Evolutionary conservation across 2,113 vertebrate genomes (phyloP).

Genomic region (Gila orcuttii): DNA sequence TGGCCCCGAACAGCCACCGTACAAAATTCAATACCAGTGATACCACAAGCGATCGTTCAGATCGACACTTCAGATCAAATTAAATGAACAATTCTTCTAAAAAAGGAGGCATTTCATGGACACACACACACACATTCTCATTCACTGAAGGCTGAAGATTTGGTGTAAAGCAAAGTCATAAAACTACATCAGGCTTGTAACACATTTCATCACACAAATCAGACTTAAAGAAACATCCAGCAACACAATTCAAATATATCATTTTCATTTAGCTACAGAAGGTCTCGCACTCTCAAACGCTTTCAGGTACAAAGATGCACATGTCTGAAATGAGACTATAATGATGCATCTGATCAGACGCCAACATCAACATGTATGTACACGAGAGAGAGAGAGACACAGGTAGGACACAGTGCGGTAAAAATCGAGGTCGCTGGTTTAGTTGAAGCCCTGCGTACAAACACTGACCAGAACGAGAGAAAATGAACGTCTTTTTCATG

Average conservation of each 20-base stretch:
- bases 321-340: conserved; percentile 21
- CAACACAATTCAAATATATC: neutral
- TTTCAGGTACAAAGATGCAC: neutral
- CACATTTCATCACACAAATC: conserved; percentile 39
- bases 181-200: conserved; percentile 64
- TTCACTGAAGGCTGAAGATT: conserved; percentile 64
- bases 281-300: neutral
- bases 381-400: conserved; percentile 2
- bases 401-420: conserved; percentile 12
- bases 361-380: conserved; percentile 21
- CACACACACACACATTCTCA: conserved; percentile 4
- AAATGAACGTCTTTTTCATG: neutral
- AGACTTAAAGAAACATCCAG: conserved; percentile 23
- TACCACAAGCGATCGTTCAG: conserved; percentile 23
- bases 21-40: conserved; percentile 52
- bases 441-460: conserved; percentile 36
- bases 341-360: conserved; percentile 32
- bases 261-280: neutral
- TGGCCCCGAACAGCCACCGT: conserved; percentile 46
- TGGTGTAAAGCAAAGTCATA: conserved; percentile 68
- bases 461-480: conserved; percentile 15
- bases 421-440: conserved; percentile 53
- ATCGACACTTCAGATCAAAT: conserved; percentile 8
- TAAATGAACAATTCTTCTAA: conserved; percentile 35
- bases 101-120: conserved; percentile 44